These are phyloP conservation scores for Mallotus villosus DNA, from an alignment of 2,797 vertebrate genomes.

Conservation along the genomic window DNA sequence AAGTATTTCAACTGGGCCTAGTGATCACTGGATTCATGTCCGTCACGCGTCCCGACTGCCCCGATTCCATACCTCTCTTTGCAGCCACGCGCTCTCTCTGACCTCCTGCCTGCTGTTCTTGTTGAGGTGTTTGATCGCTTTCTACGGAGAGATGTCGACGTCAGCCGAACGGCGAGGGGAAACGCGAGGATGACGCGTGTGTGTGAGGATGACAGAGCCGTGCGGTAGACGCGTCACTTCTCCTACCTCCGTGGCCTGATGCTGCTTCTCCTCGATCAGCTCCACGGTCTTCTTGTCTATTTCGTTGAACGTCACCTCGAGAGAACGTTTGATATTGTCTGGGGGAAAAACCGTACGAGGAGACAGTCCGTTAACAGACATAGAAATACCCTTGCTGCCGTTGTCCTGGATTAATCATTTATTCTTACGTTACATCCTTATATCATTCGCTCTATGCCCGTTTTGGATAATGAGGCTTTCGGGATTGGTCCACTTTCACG, in stretches of 20 bases:
- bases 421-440: too few species aligned
- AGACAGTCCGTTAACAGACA: too few species aligned
- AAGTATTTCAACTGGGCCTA: background rate
- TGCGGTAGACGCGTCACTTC: background rate
- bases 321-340: slow-evolving; percentile 71
- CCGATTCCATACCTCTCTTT: slow-evolving; percentile 67
- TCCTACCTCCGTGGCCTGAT: slow-evolving; percentile 74
- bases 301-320: slow-evolving; percentile 63
- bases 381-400: background rate
- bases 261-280: slow-evolving; percentile 62
- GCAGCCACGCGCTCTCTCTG: slow-evolving; percentile 77
- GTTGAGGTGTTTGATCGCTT: slow-evolving; percentile 68
- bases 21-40: background rate
- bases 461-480: too few species aligned
- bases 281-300: slow-evolving; percentile 58
- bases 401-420: background rate
- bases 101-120: slow-evolving; percentile 61
- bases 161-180: background rate
- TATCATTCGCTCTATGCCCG: too few species aligned
- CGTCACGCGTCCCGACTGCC: background rate
- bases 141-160: slow-evolving; percentile 57
- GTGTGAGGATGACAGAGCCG: background rate
- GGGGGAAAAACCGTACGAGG: slow-evolving; percentile 24
- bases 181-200: background rate
- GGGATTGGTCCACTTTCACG: too few species aligned